Percentiles rank a stretch among this genome's conserved stretches.
phyloP scores from a whole-genome alignment of 2,888 invertebrate species.

The Erebia epiphron region DNA sequence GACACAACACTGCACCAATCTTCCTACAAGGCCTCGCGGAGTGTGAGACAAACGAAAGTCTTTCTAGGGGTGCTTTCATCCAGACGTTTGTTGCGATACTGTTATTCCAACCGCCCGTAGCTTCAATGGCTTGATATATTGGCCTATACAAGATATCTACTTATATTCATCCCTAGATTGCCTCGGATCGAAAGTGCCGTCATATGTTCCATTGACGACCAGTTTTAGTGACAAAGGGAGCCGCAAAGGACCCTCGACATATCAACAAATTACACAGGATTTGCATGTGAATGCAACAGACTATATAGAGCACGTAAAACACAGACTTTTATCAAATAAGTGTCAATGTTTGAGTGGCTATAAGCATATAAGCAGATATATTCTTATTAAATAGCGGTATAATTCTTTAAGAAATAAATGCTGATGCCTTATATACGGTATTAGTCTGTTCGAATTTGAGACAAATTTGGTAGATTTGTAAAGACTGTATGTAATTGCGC shows the following conservation, averaged over 20 bases:
- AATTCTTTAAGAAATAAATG: neutral
- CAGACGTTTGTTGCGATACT: conserved; percentile 51
- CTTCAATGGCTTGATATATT: conserved; percentile 67
- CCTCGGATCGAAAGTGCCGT: conserved; percentile 69
- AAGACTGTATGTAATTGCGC: no score
- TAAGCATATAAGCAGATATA: conserved; percentile 13
- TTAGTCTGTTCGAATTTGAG: no score
- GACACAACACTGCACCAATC: conserved; percentile 29
- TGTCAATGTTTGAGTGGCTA: conserved; percentile 55
- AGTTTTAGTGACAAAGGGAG: conserved; percentile 72
- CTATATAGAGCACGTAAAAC: conserved; percentile 62
- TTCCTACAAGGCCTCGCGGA: conserved; percentile 28
- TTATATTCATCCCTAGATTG: conserved; percentile 55
- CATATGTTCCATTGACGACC: conserved; percentile 75
- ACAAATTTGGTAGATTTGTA: no score
- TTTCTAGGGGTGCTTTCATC: conserved; percentile 44
- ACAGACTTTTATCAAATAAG: conserved; percentile 68
- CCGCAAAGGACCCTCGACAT: conserved; percentile 79
- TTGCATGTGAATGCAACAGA: conserved; percentile 71
- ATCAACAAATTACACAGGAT: conserved; percentile 82
- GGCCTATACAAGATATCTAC: conserved; percentile 57
- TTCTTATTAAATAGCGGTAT: neutral
- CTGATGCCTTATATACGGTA: no score
- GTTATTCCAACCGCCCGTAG: conserved; percentile 69
- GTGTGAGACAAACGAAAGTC: conserved; percentile 44